Evolutionary conservation across 2,113 vertebrate species (phyloP).

Genomic region (Oncorhynchus gorbuscha): DNA sequence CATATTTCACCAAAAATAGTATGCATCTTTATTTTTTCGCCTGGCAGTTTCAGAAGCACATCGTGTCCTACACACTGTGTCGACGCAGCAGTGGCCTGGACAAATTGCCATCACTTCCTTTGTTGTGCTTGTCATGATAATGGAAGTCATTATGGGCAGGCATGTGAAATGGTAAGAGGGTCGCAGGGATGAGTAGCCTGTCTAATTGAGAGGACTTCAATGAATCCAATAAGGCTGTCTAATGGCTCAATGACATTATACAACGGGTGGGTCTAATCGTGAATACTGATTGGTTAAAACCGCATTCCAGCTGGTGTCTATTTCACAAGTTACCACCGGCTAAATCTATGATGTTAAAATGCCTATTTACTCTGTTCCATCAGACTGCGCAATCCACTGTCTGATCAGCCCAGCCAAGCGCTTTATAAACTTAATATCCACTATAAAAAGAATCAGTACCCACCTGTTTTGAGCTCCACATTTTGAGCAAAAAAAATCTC

Average conservation of each 20-base stretch:
- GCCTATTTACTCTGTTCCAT: no score
- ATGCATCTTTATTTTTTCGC: slow-evolving; percentile 17
- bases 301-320: no score
- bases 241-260: slow-evolving; percentile 16
- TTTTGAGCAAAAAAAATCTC: no score
- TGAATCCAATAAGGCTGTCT: background rate
- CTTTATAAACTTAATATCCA: no score
- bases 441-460: no score
- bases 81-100: slow-evolving; percentile 22
- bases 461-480: no score
- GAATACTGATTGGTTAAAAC: no score
- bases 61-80: slow-evolving; percentile 46
- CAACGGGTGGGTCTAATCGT: no score
- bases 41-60: slow-evolving; percentile 44
- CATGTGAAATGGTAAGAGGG: background rate
- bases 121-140: slow-evolving; percentile 59
- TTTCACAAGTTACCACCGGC: no score
- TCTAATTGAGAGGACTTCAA: background rate
- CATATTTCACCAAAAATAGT: slow-evolving; percentile 17
- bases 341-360: no score
- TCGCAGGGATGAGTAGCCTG: slow-evolving; percentile 8
- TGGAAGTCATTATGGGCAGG: slow-evolving; percentile 31
- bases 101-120: slow-evolving; percentile 33
- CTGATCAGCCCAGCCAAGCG: no score
- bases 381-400: no score